Conservation (phyloP, 2,113 vertebrate species). For the Salminus brasiliensis region DNA sequence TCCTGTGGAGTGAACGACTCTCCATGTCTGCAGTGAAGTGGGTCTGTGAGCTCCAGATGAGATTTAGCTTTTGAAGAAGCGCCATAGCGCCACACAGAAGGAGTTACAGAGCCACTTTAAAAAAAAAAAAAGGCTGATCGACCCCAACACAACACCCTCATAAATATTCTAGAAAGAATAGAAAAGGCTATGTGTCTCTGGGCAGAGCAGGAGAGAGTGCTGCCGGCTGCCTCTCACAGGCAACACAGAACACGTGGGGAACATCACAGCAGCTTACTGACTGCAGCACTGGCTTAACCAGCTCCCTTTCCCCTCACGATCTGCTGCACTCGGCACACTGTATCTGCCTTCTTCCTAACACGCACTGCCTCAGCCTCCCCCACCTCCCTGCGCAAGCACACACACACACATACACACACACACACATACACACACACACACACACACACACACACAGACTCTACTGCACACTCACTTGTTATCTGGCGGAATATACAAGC, state of each 20-base stretch:
- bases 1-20: background rate
- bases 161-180: background rate
- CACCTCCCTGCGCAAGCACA: background rate
- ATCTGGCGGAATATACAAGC: too few species aligned
- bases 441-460: slow-evolving; percentile 3
- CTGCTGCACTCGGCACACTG: too few species aligned
- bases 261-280: slow-evolving; percentile 5
- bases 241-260: background rate
- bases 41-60: background rate
- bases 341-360: background rate
- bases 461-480: background rate
- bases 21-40: background rate
- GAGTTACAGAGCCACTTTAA: background rate
- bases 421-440: background rate
- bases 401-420: background rate
- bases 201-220: too few species aligned
- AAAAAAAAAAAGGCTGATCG: background rate
- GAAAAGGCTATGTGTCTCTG: background rate
- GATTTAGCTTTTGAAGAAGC: background rate
- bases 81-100: background rate
- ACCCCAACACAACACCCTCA: background rate
- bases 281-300: slow-evolving; percentile 2
- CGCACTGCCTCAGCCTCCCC: background rate
- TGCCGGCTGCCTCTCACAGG: too few species aligned
- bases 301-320: background rate